phyloP scores from a whole-genome alignment of 1,140 invertebrate genomes.

The fruit fly (Drosophila melanogaster) region Release_6_plus_ISO1_MT NC_004354.4:20604001-20604500 shows the following conservation, averaged over 20 bases:
- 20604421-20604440: constrained; percentile 88
- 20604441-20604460: constrained; percentile 86
- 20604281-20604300: constrained; percentile 98
- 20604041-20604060: too few species aligned
- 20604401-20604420: constrained; percentile 95
- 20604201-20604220: constrained; percentile 96
- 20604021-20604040: too few species aligned
- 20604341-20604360: constrained; percentile 95
- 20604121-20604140: constrained; percentile 99
- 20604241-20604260: constrained; percentile 96
- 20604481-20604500: constrained; percentile 63
- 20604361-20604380: constrained; percentile 95
- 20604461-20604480: constrained; percentile 79
- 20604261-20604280: constrained; percentile 97
- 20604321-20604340: constrained; percentile 96
- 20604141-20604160: constrained; percentile 98
- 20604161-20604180: constrained; percentile 96
- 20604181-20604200: constrained; percentile 99
- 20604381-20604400: constrained; percentile 93
- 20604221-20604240: constrained; percentile 97
- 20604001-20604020: not conserved
- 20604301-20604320: constrained; percentile 96
- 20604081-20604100: constrained; percentile 90
- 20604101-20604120: constrained; percentile 98
- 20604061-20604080: not conserved